Evolutionary conservation across 2,113 vertebrate species (phyloP).

Genomic region (Cygnus buccinator): DNA sequence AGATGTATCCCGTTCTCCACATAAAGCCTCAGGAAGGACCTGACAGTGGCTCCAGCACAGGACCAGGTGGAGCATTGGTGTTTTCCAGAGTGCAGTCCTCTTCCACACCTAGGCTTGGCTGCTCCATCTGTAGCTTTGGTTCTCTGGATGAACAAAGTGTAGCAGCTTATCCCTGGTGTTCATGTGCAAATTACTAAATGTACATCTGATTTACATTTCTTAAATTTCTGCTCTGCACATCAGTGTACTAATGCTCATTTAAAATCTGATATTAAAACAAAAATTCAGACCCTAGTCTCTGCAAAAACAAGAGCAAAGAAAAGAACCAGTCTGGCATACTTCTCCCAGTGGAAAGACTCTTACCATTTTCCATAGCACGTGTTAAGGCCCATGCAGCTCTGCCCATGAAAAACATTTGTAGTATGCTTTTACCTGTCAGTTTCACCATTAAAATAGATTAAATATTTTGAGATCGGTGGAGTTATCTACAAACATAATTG

Average conservation of each 20-base stretch:
- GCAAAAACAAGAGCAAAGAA: background rate
- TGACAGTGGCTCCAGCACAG: background rate
- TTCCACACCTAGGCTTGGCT: background rate
- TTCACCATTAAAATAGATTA: background rate
- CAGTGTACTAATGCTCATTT: background rate
- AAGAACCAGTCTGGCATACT: background rate
- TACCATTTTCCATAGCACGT: accelerated
- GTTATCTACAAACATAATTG: background rate
- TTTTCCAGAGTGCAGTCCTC: background rate
- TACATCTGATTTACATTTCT: background rate
- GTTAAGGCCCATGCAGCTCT: background rate
- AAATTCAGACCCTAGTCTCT: background rate
- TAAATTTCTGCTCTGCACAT: background rate
- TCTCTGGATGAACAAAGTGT: background rate
- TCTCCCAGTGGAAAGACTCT: background rate
- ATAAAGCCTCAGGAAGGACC: background rate
- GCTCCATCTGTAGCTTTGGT: background rate
- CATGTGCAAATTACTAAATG: background rate
- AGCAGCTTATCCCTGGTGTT: background rate
- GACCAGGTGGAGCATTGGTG: accelerated
- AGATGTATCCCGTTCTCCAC: background rate
- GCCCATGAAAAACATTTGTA: background rate
- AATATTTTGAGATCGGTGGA: background rate
- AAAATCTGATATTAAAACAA: accelerated
- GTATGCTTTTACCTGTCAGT: background rate